These are phyloP conservation scores for Mus pahari DNA, from an alignment of 2,113 vertebrate genomes.

Conservation along the genomic window DNA sequence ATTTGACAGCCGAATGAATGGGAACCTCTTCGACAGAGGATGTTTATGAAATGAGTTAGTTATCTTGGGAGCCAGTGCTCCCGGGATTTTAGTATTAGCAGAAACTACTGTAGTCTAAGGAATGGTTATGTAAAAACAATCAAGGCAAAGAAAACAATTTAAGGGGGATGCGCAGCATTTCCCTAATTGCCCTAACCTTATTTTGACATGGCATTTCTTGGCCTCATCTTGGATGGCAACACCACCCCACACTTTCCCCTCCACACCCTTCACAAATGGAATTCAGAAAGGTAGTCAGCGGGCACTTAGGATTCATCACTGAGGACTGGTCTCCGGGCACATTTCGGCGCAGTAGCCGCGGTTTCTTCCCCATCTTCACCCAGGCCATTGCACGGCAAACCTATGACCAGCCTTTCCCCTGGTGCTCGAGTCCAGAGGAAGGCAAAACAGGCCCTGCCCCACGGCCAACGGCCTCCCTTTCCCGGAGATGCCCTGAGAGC, in stretches of 20 bases:
- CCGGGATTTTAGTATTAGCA: slow-evolving; percentile 24
- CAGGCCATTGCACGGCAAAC: neutral
- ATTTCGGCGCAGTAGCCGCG: neutral
- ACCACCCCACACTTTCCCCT: slow-evolving; percentile 48
- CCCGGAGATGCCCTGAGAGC: neutral
- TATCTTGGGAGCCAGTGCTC: neutral
- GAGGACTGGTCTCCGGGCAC: neutral
- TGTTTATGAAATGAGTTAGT: slow-evolving; percentile 57
- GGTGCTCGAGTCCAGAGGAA: neutral
- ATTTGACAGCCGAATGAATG: slow-evolving; percentile 7
- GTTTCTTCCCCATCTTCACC: neutral
- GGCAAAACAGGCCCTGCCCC: neutral
- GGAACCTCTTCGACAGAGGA: neutral
- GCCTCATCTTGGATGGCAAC: neutral
- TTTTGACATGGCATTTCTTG: slow-evolving; percentile 31
- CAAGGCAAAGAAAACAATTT: slow-evolving; percentile 4
- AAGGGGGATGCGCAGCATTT: neutral
- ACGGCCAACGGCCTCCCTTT: neutral
- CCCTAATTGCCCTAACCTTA: neutral
- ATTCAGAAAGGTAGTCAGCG: slow-evolving; percentile 10
- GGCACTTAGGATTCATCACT: neutral
- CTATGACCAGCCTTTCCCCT: neutral
- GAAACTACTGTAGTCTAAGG: slow-evolving; percentile 27
- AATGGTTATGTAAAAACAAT: slow-evolving; percentile 73
- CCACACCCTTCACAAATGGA: slow-evolving; percentile 46